Evolutionary conservation across 2,888 invertebrate genomes (phyloP), one percentile per base, ranked within the genome.

Genomic region (Lepidocyrtoides sp.): DNA sequence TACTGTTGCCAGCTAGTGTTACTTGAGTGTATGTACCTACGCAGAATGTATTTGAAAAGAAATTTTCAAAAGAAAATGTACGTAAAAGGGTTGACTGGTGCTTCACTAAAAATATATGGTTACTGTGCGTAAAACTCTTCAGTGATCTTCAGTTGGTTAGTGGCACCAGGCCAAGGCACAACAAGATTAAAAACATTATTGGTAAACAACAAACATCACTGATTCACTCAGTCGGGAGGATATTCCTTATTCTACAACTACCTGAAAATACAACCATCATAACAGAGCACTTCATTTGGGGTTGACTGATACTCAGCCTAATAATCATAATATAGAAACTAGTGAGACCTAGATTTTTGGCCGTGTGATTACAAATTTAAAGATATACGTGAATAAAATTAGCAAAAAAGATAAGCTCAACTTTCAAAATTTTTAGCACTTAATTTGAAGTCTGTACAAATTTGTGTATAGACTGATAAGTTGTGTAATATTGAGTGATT

Each of bases 81-180:
- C 10, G 79, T 1, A 81, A 57, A 81, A 26, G 75, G 57, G 57
- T 26, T 57, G 57, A 57, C 85, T 69, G 57, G 60, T 77, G 57
- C 36, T 57, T 75, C 44, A 63, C 44, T 26, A 48, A 75, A 86
- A 86, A 57, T 60, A 60, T 60, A 57, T 66, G 48, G 26, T 83
- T 89, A 89, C 44, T 83, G 48, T 23, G 17, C 14, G 23, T 29
- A 77, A 75, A 84, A 75, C 60, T 32, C 17, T 36, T 5, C 57
- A 63, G 36, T 83, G 48, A 83, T 86, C 81, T 75, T 86, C 92
- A 91, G 91, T 92, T 86, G 57, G 85, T 89, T 66, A 89, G 89
- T 92, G 85, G 91, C 91, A 91, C 41, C 60, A 69, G 85, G 85
- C 92, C 81, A 90, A 84, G 54, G 57, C 86, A 90, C 87, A 84